Percentiles rank a stretch among this genome's conserved stretches.
Evolutionary conservation across 2,797 vertebrate genomes (phyloP).

Genomic region (Chrysocyon brachyurus): DNA sequence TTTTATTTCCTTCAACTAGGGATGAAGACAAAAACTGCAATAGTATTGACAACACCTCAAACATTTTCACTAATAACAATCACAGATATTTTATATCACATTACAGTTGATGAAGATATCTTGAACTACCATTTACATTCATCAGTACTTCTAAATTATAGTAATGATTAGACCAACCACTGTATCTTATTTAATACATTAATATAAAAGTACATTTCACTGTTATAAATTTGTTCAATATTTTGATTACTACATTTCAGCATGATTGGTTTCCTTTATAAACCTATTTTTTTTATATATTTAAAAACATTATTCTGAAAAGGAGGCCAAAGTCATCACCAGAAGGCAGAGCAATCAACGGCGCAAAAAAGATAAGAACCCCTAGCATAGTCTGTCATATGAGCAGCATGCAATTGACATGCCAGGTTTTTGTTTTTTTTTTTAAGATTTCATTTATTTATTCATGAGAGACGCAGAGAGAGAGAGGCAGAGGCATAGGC

Average conservation of each 20-base stretch:
- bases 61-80: not conserved
- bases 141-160: conserved; percentile 32
- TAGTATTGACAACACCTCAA: conserved; percentile 26
- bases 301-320: not conserved
- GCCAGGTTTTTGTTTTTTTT: not conserved
- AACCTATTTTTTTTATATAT: not conserved
- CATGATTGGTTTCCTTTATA: conserved; percentile 21
- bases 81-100: not conserved
- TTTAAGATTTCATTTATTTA: too few species aligned
- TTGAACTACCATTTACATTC: conserved; percentile 60
- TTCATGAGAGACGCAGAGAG: too few species aligned
- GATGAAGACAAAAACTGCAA: not conserved
- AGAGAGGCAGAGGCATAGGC: too few species aligned
- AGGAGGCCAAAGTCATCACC: not conserved
- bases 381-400: not conserved
- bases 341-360: not conserved
- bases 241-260: conserved; percentile 20
- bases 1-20: conserved; percentile 17
- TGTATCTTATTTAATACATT: conserved; percentile 42
- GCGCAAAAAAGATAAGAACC: not conserved
- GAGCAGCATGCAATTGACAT: not conserved
- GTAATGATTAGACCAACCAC: conserved; percentile 21
- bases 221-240: not conserved
- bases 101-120: conserved; percentile 24
- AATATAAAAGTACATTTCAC: conserved; percentile 43